Evolutionary conservation across 2,888 invertebrate species (phyloP), one percentile per base, ranked within the genome.

Genomic region (Elysia crispata): DNA sequence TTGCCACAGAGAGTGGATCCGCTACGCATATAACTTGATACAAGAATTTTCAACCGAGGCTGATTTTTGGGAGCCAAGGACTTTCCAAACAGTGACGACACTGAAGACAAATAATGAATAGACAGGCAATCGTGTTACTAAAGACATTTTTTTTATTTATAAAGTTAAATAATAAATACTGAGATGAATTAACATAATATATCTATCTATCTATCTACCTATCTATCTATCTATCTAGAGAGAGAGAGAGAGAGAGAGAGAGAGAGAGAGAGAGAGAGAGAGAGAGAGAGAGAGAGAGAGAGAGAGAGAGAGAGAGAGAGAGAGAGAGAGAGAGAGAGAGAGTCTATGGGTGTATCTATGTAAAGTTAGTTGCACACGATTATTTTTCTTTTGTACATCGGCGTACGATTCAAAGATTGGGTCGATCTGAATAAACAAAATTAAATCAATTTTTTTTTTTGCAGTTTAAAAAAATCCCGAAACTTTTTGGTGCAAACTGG

Each of bases 1-100:
- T 80, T 76, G 30, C 80, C 81, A 66, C 69, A 72, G 28, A 81
- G 23, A 50, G 80, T 80, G 20, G 80, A 80, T 6, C 80, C 80
- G 72, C 80, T 80, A 23, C 80, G 28, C 80, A 80, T 80, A 64
- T 80, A 80, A 62, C 80, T 80, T 13, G 72, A 33, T 20, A 76
- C 69, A 20, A 80, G 20, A 23, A 80, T 49, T 64, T 76, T 80
- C 25, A 66, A 25, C 3, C 25, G 66, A 25, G 25, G 25, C 18
- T 25, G 30, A 25, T 18, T 28, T 15, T 25, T 28, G 25, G 66
- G 13, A 66, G 30, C 11, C 41, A 41, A 41, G 11, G 41, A 41
- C 11, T 3, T 41, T 41, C 41, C 41, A 70, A 33, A 70, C 13
- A 33, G 5, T 15, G 33, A 70, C 15, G 41, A 41, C 30, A 18